phyloP scores from a whole-genome alignment of 1,140 invertebrate species.

The Drosophila guanche region DNA sequence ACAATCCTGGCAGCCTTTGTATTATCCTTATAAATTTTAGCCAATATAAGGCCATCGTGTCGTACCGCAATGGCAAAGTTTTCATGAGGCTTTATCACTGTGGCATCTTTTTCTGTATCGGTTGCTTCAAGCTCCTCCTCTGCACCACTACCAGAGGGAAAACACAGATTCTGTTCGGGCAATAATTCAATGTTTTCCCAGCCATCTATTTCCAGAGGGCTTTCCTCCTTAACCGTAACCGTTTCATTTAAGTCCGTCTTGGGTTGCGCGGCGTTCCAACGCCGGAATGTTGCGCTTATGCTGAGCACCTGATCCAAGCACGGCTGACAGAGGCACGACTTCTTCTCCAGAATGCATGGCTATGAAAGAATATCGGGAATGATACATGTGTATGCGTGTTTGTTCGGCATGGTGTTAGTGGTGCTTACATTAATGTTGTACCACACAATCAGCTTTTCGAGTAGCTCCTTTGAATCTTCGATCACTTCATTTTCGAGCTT shows the following conservation, averaged over 20 bases:
- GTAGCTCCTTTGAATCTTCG: constrained; percentile 16
- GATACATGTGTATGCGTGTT: background rate
- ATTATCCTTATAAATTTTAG: constrained; percentile 13
- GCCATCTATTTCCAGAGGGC: constrained; percentile 29
- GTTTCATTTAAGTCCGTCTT: background rate
- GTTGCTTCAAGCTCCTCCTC: too few relatives aligned
- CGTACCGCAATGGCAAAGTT: constrained; percentile 21
- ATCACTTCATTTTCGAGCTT: constrained; percentile 13
- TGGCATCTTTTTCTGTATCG: too few relatives aligned
- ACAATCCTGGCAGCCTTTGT: constrained; percentile 12
- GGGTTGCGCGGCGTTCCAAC: constrained; percentile 4
- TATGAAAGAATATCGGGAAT: background rate
- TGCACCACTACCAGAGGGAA: background rate
- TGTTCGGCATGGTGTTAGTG: background rate
- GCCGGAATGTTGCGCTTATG: constrained; percentile 10
- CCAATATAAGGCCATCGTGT: constrained; percentile 7
- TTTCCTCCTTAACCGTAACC: background rate
- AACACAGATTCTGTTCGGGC: background rate
- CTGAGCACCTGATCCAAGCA: constrained; percentile 4
- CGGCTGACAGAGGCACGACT: constrained; percentile 6
- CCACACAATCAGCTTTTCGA: constrained; percentile 25
- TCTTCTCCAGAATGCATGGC: constrained; percentile 4
- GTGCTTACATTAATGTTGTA: constrained; percentile 41
- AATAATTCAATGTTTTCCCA: constrained; percentile 5
- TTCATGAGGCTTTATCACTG: too few relatives aligned